These are phyloP conservation scores for Poecilobothrus nobilitatus DNA, from an alignment of 2,888 invertebrate genomes.

Conservation along the genomic window DNA sequence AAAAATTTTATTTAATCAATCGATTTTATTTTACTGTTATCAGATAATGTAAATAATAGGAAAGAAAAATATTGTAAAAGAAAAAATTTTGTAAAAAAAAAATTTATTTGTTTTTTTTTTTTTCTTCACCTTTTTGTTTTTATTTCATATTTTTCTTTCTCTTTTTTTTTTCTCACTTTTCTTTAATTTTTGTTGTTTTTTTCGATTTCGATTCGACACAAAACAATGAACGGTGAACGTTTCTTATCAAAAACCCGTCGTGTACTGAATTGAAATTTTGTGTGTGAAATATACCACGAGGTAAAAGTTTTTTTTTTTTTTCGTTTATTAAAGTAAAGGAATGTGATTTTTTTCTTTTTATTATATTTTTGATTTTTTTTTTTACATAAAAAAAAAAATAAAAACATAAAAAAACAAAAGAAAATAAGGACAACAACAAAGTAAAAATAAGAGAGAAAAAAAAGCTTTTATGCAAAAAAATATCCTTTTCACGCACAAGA, in stretches of 20 bases:
- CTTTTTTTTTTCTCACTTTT: neutral
- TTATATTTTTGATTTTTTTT: no score
- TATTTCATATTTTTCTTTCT: constrained; percentile 4
- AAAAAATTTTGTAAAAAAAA: no score
- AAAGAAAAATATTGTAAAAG: no score
- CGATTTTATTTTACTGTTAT: no score
- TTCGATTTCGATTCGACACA: neutral
- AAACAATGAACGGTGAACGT: constrained; percentile 18
- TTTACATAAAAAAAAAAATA: no score
- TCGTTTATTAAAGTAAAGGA: neutral
- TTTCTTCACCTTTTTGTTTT: neutral
- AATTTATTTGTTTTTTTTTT: neutral
- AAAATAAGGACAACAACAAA: no score
- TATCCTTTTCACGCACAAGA: neutral
- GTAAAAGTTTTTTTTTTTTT: neutral
- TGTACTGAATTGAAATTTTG: constrained; percentile 17
- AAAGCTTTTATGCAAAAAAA: neutral
- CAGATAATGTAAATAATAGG: no score
- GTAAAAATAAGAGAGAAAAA: neutral
- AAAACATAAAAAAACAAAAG: no score
- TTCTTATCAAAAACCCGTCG: constrained; percentile 24
- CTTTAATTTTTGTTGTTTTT: no score
- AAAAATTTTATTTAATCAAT: no score
- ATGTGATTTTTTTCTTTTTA: neutral
- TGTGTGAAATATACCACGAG: constrained; percentile 1